These are phyloP conservation scores for Siniperca knerii DNA, from an alignment of 2,113 vertebrate genomes.

Conservation along the genomic window DNA sequence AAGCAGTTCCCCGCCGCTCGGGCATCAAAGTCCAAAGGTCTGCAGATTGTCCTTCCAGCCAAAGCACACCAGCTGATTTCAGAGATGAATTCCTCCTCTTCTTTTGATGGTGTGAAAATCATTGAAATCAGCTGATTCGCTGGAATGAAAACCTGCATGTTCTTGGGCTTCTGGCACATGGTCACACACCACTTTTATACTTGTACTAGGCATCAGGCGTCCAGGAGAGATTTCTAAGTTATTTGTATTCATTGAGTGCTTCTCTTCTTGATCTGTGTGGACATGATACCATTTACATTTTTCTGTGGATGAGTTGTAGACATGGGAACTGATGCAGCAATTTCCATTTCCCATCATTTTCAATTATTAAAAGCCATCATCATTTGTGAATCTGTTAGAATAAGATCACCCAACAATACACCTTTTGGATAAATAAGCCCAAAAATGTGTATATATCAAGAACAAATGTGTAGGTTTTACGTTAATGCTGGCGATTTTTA, in stretches of 20 bases:
- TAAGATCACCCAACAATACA: neutral
- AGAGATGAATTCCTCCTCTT: neutral
- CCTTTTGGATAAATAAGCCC: neutral
- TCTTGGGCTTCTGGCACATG: neutral
- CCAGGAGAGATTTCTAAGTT: neutral
- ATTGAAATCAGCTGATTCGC: neutral
- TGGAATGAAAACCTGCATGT: neutral
- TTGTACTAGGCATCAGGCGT: neutral
- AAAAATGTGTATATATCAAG: neutral
- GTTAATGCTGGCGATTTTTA: neutral
- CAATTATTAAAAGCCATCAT: neutral
- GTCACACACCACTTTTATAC: neutral
- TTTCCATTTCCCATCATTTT: neutral
- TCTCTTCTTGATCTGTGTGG: neutral
- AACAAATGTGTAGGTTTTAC: neutral
- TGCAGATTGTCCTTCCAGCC: neutral
- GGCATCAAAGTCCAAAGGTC: slow-evolving; percentile 21
- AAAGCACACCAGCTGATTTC: neutral
- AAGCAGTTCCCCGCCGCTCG: neutral
- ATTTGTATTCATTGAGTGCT: neutral
- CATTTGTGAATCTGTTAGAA: neutral
- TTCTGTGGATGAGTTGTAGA: neutral
- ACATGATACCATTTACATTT: neutral
- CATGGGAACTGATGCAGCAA: neutral
- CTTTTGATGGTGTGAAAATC: neutral